A percentile compares a stretch with the other conserved stretches of the same genome.
Conservation (phyloP, 2,797 vertebrate species). For the Amazonetta brasiliensis region DNA sequence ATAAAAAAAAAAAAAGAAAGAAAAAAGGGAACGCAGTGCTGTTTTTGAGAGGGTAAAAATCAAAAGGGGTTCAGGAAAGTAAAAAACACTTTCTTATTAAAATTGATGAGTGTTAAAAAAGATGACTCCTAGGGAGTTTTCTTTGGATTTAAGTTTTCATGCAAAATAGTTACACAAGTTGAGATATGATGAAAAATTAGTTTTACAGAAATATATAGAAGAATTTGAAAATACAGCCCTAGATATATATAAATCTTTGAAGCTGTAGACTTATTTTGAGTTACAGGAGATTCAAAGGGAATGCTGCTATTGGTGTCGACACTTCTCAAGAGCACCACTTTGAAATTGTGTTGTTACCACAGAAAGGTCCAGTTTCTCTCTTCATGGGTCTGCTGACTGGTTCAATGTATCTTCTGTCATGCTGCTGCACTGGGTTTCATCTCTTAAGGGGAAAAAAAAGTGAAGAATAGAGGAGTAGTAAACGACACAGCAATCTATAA, state of each 20-base stretch:
- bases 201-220: neutral
- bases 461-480: neutral
- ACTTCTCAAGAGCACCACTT: neutral
- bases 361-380: neutral
- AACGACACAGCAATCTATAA: conserved; percentile 19
- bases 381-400: neutral
- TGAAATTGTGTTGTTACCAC: neutral
- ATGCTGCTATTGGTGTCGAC: neutral
- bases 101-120: neutral
- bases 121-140: neutral
- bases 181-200: neutral
- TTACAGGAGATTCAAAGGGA: neutral
- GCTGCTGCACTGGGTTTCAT: neutral
- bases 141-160: neutral
- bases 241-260: neutral
- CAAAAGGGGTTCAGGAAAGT: neutral
- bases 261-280: neutral
- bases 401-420: neutral
- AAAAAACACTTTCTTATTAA: neutral
- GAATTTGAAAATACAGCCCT: neutral
- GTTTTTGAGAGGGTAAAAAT: neutral
- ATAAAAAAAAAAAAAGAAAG: neutral
- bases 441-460: neutral
- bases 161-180: neutral
- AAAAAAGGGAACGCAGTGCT: accelerated